A percentile compares a stretch with the other conserved stretches of the same genome.
phyloP scores from a whole-genome alignment of 2,888 invertebrate species.

The Drosophila quinaria region DNA sequence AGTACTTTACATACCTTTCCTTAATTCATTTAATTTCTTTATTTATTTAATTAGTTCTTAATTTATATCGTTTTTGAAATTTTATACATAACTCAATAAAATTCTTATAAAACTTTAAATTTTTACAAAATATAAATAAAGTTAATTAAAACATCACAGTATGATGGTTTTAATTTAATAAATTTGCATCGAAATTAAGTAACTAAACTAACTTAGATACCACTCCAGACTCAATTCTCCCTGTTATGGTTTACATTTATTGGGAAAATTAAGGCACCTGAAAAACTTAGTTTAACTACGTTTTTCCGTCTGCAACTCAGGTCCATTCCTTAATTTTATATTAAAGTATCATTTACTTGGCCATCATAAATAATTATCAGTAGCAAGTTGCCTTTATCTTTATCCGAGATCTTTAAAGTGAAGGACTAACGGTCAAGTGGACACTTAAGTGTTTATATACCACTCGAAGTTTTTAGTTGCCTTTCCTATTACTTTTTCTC shows the following conservation, averaged over 20 bases:
- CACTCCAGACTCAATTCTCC: neutral
- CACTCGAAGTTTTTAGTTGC: constrained; percentile 47
- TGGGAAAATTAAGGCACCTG: no score
- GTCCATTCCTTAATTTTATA: neutral
- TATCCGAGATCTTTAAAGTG: constrained; percentile 13
- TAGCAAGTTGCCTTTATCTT: neutral
- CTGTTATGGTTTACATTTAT: neutral
- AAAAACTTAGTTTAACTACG: no score
- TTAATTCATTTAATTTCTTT: neutral
- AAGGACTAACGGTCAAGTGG: constrained; percentile 19
- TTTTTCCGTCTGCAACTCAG: neutral
- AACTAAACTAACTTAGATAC: neutral
- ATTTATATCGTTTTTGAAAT: no score
- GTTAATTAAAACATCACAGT: no score
- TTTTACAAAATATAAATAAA: no score
- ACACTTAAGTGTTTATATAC: constrained; percentile 50
- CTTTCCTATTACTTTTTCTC: constrained; percentile 25
- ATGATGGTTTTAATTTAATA: no score
- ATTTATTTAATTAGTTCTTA: no score
- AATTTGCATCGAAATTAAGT: no score
- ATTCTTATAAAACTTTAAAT: no score
- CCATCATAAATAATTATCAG: constrained; percentile 21
- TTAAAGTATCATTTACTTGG: constrained; percentile 15
- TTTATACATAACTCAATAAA: no score
- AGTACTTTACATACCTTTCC: neutral